These are phyloP conservation scores for Microctenopoma lineatum DNA, from an alignment of 2,797 vertebrate genomes.

Conservation along the genomic window DNA sequence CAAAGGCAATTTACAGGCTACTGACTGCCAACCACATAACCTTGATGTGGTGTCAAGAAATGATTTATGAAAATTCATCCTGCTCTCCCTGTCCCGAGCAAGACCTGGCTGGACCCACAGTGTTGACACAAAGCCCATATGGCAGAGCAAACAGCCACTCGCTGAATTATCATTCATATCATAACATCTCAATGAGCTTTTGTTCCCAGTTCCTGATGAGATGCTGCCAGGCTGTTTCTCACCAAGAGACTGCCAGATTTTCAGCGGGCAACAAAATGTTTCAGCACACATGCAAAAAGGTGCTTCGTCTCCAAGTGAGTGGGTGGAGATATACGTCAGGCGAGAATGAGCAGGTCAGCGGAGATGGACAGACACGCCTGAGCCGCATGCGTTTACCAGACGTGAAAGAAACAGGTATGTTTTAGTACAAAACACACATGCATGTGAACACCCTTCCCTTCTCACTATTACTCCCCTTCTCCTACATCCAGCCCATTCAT, in stretches of 20 bases:
- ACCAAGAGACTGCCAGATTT: conserved; percentile 56
- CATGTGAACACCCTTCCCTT: conserved; percentile 57
- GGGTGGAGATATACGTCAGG: conserved; percentile 8
- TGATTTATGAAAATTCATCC: conserved; percentile 80
- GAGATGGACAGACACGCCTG: conserved; percentile 35
- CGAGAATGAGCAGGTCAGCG: conserved; percentile 19
- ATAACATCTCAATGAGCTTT: conserved; percentile 60
- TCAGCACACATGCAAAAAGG: conserved; percentile 43
- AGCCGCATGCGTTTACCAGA: conserved; percentile 12
- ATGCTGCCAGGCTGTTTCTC: conserved; percentile 56
- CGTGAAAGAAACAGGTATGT: conserved; percentile 36
- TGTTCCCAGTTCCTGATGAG: conserved; percentile 57
- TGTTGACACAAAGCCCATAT: conserved; percentile 75
- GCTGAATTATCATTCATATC: conserved; percentile 69
- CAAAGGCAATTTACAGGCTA: conserved; percentile 73
- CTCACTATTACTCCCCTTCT: conserved; percentile 61
- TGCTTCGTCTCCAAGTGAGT: conserved; percentile 29
- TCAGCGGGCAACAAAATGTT: conserved; percentile 27
- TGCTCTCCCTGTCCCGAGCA: conserved; percentile 55
- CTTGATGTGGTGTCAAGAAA: conserved; percentile 79
- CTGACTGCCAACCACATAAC: conserved; percentile 69
- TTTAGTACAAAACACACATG: conserved; percentile 57
- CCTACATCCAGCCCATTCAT: conserved; percentile 67
- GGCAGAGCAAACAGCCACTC: conserved; percentile 52
- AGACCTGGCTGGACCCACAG: conserved; percentile 65